These are phyloP conservation scores for Ahaetulla prasina DNA, from an alignment of 2,113 vertebrate genomes.

Conservation along the genomic window DNA sequence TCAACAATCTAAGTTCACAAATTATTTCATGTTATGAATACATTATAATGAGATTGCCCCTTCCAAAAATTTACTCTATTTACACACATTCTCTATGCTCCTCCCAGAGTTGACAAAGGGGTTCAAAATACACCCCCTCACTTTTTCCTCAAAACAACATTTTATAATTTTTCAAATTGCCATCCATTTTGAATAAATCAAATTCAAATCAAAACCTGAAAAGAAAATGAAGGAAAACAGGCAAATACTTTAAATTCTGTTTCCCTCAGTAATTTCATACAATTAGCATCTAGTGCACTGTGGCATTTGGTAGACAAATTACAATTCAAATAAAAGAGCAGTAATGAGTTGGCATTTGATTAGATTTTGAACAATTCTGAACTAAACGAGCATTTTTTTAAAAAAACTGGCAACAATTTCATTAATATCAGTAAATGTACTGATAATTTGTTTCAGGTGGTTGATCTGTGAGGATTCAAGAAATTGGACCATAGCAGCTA, in stretches of 20 bases:
- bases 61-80: neutral
- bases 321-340: too few relatives aligned
- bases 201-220: too few relatives aligned
- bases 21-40: neutral
- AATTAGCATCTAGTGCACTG: neutral
- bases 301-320: neutral
- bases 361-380: neutral
- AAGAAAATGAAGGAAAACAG: too few relatives aligned
- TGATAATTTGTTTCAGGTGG: neutral
- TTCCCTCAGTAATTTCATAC: too few relatives aligned
- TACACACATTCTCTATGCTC: neutral
- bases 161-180: neutral
- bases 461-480: neutral
- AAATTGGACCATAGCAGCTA: neutral
- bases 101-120: neutral
- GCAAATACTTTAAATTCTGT: too few relatives aligned
- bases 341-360: neutral
- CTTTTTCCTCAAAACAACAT: neutral
- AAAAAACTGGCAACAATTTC: neutral
- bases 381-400: too few relatives aligned
- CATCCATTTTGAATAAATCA: neutral
- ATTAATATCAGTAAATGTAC: neutral
- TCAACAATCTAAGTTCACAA: neutral
- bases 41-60: neutral
- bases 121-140: too few relatives aligned